Conservation (phyloP, 1,140 invertebrate species). For the Nixonia krombeini region DNA sequence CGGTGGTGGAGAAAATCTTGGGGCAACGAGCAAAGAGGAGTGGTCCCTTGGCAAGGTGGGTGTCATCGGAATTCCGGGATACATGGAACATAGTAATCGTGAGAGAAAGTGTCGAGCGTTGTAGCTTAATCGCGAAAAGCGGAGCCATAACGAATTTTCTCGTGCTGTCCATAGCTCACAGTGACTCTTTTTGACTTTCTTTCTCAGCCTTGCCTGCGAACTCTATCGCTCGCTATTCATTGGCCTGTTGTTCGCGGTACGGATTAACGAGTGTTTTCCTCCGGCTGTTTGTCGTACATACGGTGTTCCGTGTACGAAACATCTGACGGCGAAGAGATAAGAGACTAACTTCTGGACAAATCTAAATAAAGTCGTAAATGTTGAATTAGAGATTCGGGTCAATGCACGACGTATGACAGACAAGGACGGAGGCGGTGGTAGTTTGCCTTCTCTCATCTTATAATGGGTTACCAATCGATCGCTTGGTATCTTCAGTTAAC, state of each 20-base stretch:
- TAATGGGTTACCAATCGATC: conserved; percentile 57
- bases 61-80: conserved; percentile 53
- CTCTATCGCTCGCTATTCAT: background rate
- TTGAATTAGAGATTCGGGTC: conserved; percentile 37
- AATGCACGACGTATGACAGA: too few relatives aligned
- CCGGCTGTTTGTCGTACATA: background rate
- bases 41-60: conserved; percentile 92
- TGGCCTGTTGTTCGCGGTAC: background rate
- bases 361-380: too few relatives aligned
- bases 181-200: too few relatives aligned
- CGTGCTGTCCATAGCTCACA: too few relatives aligned
- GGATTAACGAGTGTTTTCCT: too few relatives aligned
- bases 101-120: background rate
- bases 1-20: conserved; percentile 92
- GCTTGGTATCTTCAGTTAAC: conserved; percentile 49
- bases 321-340: too few relatives aligned
- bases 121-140: background rate
- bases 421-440: too few relatives aligned
- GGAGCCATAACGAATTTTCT: too few relatives aligned
- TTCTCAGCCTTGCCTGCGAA: too few relatives aligned
- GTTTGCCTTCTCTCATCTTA: conserved; percentile 19
- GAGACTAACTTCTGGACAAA: background rate
- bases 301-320: background rate
- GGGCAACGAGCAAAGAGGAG: conserved; percentile 90
- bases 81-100: conserved; percentile 2